phyloP scores from a whole-genome alignment of 1,140 invertebrate species.

The Drosophila serrata region DNA sequence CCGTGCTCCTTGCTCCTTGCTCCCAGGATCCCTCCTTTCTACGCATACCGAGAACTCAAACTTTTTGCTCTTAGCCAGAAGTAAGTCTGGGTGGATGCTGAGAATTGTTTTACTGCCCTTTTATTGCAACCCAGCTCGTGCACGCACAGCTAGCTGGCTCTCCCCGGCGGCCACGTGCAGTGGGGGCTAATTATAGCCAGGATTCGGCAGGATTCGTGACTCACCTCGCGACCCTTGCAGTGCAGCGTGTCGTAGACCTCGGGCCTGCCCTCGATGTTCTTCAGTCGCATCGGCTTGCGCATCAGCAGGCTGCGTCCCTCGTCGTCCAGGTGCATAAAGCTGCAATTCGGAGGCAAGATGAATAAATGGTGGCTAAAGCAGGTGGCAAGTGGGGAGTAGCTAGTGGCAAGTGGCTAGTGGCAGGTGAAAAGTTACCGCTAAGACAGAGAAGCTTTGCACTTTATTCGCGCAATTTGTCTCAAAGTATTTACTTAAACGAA shows the following conservation, averaged over 20 bases:
- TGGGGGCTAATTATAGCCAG: constrained; percentile 61
- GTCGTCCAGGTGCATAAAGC: constrained; percentile 82
- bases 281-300: constrained; percentile 87
- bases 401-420: constrained; percentile 4
- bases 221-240: constrained; percentile 87
- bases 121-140: constrained; percentile 63
- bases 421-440: constrained; percentile 9
- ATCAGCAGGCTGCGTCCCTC: constrained; percentile 83
- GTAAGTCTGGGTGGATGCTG: constrained; percentile 27
- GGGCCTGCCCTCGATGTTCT: constrained; percentile 87
- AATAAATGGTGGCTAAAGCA: not conserved
- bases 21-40: constrained; percentile 5
- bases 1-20: constrained; percentile 10
- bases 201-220: constrained; percentile 52
- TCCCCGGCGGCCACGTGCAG: constrained; percentile 35
- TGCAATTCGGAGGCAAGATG: constrained; percentile 39
- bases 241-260: constrained; percentile 89
- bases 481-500: constrained; percentile 8
- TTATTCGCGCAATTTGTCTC: constrained; percentile 21
- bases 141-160: constrained; percentile 12
- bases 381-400: constrained; percentile 10
- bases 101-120: constrained; percentile 77
- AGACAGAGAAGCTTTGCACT: constrained; percentile 10
- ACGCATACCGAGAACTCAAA: constrained; percentile 40
- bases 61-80: constrained; percentile 47